phyloP scores from a whole-genome alignment of 2,888 invertebrate species.

The Athalia cordata region DNA sequence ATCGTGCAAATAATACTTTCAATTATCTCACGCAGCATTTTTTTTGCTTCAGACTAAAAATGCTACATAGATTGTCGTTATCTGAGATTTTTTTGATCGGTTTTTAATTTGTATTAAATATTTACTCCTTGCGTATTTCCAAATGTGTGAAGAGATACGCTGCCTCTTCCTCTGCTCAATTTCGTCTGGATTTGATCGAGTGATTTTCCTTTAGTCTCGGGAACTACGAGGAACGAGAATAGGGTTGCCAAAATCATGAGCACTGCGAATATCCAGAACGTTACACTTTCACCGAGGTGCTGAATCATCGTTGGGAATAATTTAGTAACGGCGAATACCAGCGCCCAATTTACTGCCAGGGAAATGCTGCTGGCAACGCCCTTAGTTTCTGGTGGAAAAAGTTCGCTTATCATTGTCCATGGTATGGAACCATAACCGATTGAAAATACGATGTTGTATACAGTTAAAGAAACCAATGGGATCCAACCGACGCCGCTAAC shows the following conservation, averaged over 20 bases:
- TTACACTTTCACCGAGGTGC: constrained; percentile 60
- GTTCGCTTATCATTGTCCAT: constrained; percentile 74
- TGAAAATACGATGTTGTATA: constrained; percentile 73
- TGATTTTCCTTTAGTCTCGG: constrained; percentile 71
- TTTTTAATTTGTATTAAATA: not conserved
- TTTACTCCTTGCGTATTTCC: not conserved
- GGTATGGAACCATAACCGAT: constrained; percentile 75
- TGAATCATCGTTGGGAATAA: constrained; percentile 62
- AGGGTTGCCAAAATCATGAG: constrained; percentile 62
- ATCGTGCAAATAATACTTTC: too few species aligned
- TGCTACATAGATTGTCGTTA: too few species aligned
- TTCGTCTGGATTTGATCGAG: constrained; percentile 68
- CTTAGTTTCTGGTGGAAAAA: constrained; percentile 73
- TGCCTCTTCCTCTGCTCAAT: constrained; percentile 52
- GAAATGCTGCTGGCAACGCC: constrained; percentile 70
- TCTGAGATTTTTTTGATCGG: too few species aligned
- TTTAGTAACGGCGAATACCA: constrained; percentile 71
- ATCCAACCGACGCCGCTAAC: constrained; percentile 69
- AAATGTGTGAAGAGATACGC: not conserved
- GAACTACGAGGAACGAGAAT: constrained; percentile 67
- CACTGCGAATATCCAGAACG: constrained; percentile 67
- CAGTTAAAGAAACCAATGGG: constrained; percentile 70
- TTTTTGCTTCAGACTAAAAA: too few species aligned
- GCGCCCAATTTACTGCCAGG: constrained; percentile 72
- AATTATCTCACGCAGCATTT: too few species aligned